Evolutionary conservation across 53 echinoderm and acorn worm genomes (phyloP).

Genomic region (Mesocentrotus franciscanus): DNA sequence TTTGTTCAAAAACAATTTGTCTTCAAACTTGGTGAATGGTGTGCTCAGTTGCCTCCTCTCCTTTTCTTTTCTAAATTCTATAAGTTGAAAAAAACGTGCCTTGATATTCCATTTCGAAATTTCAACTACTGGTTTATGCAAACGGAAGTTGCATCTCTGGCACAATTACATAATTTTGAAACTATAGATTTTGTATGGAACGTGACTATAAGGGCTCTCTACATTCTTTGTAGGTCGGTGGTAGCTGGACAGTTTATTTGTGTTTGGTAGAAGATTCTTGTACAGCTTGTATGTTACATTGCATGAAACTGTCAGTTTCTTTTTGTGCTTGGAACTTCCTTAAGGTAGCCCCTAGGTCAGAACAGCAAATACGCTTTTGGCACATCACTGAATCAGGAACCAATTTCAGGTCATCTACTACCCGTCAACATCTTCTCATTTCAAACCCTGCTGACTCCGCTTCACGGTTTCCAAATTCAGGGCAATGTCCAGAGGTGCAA

Average conservation of each 20-base stretch:
- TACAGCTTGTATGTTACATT: background rate
- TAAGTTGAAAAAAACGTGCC: background rate
- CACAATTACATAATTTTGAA: background rate
- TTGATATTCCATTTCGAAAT: background rate
- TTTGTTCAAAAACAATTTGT: slow-evolving; percentile 12
- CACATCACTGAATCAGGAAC: slow-evolving; percentile 5
- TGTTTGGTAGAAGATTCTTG: background rate
- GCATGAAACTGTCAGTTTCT: background rate
- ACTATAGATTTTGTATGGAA: background rate
- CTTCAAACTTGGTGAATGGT: background rate
- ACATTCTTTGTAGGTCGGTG: background rate
- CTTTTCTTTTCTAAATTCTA: background rate
- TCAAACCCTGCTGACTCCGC: background rate
- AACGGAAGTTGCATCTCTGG: background rate
- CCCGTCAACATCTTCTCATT: slow-evolving; percentile 48
- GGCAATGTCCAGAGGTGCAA: slow-evolving; percentile 24
- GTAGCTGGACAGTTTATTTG: background rate
- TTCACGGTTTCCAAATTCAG: background rate
- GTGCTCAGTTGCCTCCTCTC: background rate
- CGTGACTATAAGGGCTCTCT: background rate
- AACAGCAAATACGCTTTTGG: background rate
- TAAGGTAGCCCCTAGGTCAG: background rate
- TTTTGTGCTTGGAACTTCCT: background rate
- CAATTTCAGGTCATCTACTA: slow-evolving; percentile 31
- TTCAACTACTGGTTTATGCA: background rate